These are phyloP conservation scores for Acanthaster planci DNA, from an alignment of 35 echinoderm and acorn worm species.

Conservation along the genomic window DNA sequence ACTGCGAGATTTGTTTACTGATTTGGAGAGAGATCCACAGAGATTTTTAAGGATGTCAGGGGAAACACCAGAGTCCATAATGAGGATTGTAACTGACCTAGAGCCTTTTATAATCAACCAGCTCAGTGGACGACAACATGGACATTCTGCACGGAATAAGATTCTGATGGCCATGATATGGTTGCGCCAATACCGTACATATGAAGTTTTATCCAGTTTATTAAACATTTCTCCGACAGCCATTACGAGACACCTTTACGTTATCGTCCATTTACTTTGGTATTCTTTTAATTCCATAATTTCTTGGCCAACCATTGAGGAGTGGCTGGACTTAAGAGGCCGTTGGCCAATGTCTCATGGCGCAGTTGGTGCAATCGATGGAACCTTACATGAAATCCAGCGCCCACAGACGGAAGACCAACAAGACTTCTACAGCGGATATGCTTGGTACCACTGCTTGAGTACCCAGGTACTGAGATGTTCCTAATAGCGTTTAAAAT, in stretches of 20 bases:
- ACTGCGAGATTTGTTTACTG: background rate
- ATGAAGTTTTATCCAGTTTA: conserved; percentile 1
- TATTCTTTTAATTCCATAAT: background rate
- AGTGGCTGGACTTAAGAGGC: background rate
- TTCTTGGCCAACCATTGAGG: background rate
- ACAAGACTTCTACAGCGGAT: background rate
- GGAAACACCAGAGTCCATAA: background rate
- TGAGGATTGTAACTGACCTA: background rate
- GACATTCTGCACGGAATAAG: background rate
- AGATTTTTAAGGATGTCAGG: background rate
- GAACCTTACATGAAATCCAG: background rate
- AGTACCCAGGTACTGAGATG: conserved; percentile 13
- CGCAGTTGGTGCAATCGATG: background rate
- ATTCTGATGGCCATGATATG: background rate
- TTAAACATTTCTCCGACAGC: background rate
- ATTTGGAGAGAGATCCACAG: background rate
- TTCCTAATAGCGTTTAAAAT: too few species aligned
- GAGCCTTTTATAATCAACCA: background rate
- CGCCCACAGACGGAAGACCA: background rate
- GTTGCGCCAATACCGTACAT: background rate
- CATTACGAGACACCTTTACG: background rate
- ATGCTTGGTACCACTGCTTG: background rate
- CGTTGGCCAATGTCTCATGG: background rate
- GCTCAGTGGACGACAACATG: background rate
- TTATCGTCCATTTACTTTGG: background rate